Base-by-base conservation (phyloP, 2,888 invertebrate genomes). In the Limnephilus rhombicus region DNA sequence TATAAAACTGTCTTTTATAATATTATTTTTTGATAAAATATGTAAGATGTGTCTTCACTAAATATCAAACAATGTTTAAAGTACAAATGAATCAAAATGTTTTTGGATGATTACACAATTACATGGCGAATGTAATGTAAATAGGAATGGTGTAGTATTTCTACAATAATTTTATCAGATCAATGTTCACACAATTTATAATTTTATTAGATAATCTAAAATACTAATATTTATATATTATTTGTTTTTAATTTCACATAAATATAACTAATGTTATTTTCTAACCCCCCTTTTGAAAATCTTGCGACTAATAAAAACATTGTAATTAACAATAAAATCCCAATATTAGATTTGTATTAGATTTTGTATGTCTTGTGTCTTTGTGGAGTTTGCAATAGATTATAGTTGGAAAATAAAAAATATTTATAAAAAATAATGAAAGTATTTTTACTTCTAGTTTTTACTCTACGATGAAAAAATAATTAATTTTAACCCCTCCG, bases 311-410 rank as follows among this genome's bases (percentile, higher is more conserved):
- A 29, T 24, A 45, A 86, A 49, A 68, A 86, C n/a, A 29, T 45
- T 86, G 86, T 86, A 45, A 86, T 29, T 86, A 45, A 86, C 24
- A 15, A 45, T 45, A 41, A 29, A 86, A 41, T 86, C 45, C n/a
- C 86, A 45, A 68, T 68, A 68, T 86, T 49, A 29, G 85, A 37
- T 37, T 53, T 85, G 85, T 85, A 41, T 85, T 85, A 85, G 86
- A 86, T 86, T 86, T 86, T 29, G 86, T 86, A 86, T 86, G 29
- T 86, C 29, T 86, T 49, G 37, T 86, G 86, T 86, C 37, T 86
- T 86, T 86, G 86, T 86, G 86, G 86, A 86, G 86, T 86, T 86
- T 86, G 86, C 86, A 86, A 80, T 88, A 88, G 88, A 31, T 68
- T 88, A 34, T 31, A 88, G 80, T 88, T 80, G 53, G 80, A 88